Evolutionary conservation across 2,888 invertebrate species (phyloP).

Genomic region (Emmelina monodactyla): DNA sequence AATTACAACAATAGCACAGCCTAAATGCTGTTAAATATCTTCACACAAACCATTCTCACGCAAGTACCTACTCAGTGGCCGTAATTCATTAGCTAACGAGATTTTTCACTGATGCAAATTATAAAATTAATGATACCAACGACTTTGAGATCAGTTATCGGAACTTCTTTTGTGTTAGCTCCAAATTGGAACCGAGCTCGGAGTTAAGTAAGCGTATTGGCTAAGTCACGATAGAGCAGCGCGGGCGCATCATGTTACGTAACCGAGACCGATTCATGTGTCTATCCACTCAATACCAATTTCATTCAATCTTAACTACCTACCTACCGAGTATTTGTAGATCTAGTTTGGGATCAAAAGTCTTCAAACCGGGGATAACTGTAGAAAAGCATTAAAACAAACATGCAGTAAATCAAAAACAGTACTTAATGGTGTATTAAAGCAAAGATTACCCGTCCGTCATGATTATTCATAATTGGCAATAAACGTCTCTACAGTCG

Average conservation of each 20-base stretch:
- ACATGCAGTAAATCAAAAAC: too few species aligned
- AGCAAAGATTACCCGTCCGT: too few species aligned
- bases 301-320: constrained; percentile 14
- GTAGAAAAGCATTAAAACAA: too few species aligned
- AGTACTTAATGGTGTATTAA: too few species aligned
- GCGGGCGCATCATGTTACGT: constrained; percentile 28
- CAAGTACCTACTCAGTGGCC: constrained; percentile 24
- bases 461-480: constrained; percentile 1
- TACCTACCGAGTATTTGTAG: too few species aligned
- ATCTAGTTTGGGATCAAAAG: too few species aligned
- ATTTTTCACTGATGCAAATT: constrained; percentile 38
- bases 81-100: constrained; percentile 28
- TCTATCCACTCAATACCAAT: constrained; percentile 3
- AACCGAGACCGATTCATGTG: constrained; percentile 28
- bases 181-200: constrained; percentile 32
- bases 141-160: constrained; percentile 39
- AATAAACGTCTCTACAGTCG: not conserved
- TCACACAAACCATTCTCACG: too few species aligned
- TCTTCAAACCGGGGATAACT: too few species aligned
- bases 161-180: constrained; percentile 40
- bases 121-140: constrained; percentile 49
- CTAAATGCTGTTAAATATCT: too few species aligned
- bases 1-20: too few species aligned
- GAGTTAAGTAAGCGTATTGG: constrained; percentile 44
- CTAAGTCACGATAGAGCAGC: constrained; percentile 51